A percentile compares a stretch with the other conserved stretches of the same genome.
Evolutionary conservation across 2,797 vertebrate species (phyloP).

Genomic region (Carapus acus): DNA sequence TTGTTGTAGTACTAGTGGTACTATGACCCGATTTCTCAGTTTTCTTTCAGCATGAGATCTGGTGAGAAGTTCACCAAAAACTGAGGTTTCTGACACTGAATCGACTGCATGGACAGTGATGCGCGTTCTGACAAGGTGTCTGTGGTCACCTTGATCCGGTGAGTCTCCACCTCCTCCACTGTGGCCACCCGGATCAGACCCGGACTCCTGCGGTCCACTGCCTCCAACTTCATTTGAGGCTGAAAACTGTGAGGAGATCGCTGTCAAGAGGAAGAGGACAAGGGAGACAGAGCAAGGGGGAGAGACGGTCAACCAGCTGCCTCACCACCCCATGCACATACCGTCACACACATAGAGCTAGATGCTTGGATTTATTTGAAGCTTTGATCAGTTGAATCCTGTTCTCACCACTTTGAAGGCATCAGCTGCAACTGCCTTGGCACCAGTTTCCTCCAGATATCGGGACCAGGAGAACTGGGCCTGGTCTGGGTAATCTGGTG

Average conservation of each 20-base stretch:
- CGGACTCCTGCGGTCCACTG: slow-evolving; percentile 90
- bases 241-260: slow-evolving; percentile 86
- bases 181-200: slow-evolving; percentile 87
- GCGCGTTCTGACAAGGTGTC: too few relatives aligned
- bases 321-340: too few relatives aligned
- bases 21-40: too few relatives aligned
- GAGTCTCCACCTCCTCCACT: slow-evolving; percentile 89
- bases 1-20: too few relatives aligned
- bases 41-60: too few relatives aligned
- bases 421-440: slow-evolving; percentile 81
- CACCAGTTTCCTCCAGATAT: slow-evolving; percentile 89
- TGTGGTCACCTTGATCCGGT: slow-evolving; percentile 82
- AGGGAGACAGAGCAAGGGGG: slow-evolving; percentile 5
- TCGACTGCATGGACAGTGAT: too few relatives aligned
- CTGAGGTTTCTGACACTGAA: too few relatives aligned
- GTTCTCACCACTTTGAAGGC: slow-evolving; percentile 87
- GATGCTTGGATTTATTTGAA: too few relatives aligned
- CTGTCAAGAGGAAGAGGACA: slow-evolving; percentile 69
- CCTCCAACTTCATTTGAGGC: slow-evolving; percentile 92
- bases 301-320: neutral
- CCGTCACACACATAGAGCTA: too few relatives aligned
- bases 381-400: neutral
- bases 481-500: slow-evolving; percentile 88
- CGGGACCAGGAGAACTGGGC: slow-evolving; percentile 89
- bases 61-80: too few relatives aligned